These are phyloP conservation scores for Bombyx mandarina DNA, from an alignment of 1,140 invertebrate species.

Conservation along the genomic window DNA sequence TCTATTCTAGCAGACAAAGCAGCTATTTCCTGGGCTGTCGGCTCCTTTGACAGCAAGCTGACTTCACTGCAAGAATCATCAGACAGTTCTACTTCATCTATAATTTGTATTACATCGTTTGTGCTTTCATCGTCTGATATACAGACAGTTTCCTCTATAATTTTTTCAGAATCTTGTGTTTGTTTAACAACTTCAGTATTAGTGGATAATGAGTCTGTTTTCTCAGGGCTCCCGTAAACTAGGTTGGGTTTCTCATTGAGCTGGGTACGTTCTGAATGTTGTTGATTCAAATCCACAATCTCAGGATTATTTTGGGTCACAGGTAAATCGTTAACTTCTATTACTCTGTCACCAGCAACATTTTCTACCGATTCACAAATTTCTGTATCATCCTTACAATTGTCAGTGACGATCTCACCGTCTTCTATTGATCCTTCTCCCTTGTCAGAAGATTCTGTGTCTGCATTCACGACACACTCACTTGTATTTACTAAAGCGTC, in stretches of 20 bases:
- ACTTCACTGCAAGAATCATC: slow-evolving; percentile 60
- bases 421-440: not conserved
- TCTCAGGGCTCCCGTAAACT: no score
- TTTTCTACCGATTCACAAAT: slow-evolving; percentile 20
- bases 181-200: not conserved
- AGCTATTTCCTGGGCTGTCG: slow-evolving; percentile 52
- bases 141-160: slow-evolving; percentile 1
- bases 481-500: not conserved
- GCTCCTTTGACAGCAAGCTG: slow-evolving; percentile 57
- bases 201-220: no score
- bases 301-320: slow-evolving; percentile 7
- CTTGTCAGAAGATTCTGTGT: not conserved
- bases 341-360: slow-evolving; percentile 29
- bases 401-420: not conserved
- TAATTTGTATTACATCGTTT: slow-evolving; percentile 25
- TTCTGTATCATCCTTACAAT: slow-evolving; percentile 1
- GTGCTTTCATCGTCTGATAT: slow-evolving; percentile 19
- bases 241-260: no score
- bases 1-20: slow-evolving; percentile 63
- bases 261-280: no score
- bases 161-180: not conserved
- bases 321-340: slow-evolving; percentile 23
- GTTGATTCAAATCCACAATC: no score
- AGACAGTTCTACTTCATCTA: slow-evolving; percentile 55
- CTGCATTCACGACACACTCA: no score